Evolutionary conservation across 1,140 invertebrate genomes (phyloP).

Genomic region (Melipona quadrifasciata): DNA sequence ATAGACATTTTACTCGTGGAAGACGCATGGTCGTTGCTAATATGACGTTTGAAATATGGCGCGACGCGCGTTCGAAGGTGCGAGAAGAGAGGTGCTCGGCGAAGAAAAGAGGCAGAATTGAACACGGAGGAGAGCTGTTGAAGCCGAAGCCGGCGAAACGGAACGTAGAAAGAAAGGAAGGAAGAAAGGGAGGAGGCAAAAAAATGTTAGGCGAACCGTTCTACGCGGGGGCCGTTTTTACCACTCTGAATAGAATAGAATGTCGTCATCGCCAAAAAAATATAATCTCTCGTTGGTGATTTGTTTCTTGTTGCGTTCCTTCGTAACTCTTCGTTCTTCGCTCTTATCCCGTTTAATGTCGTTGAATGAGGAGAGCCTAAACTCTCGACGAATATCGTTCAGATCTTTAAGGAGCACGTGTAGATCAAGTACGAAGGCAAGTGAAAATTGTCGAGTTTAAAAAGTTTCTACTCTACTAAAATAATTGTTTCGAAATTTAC

Average conservation of each 20-base stretch:
- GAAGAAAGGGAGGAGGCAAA: constrained; percentile 1
- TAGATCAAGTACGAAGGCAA: too few species aligned
- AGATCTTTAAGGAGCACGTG: too few species aligned
- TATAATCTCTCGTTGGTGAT: background rate
- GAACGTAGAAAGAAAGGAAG: constrained; percentile 4
- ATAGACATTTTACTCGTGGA: constrained; percentile 75
- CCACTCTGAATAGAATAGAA: background rate
- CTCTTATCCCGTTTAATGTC: background rate
- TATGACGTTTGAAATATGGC: constrained; percentile 78
- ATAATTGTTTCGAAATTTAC: too few species aligned
- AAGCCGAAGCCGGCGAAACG: background rate
- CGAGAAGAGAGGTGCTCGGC: constrained; percentile 20
- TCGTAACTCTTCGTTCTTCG: background rate
- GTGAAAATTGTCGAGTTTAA: too few species aligned
- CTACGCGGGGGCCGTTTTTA: background rate
- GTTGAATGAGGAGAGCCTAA: background rate
- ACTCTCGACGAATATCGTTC: background rate
- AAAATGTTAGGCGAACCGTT: background rate
- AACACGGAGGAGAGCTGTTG: constrained; percentile 4
- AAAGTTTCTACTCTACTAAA: too few species aligned
- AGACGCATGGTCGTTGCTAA: constrained; percentile 76
- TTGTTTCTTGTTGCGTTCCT: background rate
- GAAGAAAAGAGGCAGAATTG: constrained; percentile 47
- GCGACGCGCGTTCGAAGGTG: constrained; percentile 67
- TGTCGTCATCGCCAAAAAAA: background rate